A percentile compares a stretch with the other conserved stretches of the same genome.
These are phyloP conservation scores for Listronotus oregonensis DNA, from an alignment of 1,140 invertebrate species.

Conservation along the genomic window DNA sequence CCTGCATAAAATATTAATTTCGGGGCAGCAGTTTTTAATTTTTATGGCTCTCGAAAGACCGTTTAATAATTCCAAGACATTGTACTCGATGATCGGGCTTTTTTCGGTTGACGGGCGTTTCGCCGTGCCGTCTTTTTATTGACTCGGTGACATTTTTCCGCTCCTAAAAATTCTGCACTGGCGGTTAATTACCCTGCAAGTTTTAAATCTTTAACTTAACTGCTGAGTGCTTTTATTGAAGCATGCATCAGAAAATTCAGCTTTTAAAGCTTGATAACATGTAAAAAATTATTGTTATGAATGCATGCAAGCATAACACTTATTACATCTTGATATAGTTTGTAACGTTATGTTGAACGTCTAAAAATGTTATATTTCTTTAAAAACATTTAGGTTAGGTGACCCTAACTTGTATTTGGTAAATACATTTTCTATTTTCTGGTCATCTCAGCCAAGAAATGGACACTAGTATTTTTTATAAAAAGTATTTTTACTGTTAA, in stretches of 20 bases:
- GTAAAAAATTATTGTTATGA: too few species aligned
- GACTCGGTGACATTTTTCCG: constrained; percentile 59
- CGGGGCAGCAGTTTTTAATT: constrained; percentile 36
- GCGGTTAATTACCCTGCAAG: constrained; percentile 56
- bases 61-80: constrained; percentile 41
- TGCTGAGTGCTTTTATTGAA: constrained; percentile 2
- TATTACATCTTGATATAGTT: too few species aligned
- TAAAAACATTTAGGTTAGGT: too few species aligned
- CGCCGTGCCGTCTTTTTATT: constrained; percentile 61
- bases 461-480: too few species aligned
- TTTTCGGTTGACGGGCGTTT: constrained; percentile 44
- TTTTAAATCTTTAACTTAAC: constrained; percentile 48
- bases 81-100: constrained; percentile 39
- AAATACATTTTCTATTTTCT: too few species aligned
- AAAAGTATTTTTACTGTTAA: too few species aligned
- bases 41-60: constrained; percentile 39
- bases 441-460: too few species aligned
- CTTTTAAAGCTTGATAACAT: too few species aligned
- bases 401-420: too few species aligned
- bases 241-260: background rate
- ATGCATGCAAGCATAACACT: too few species aligned
- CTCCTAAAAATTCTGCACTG: constrained; percentile 50
- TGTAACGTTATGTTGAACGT: too few species aligned
- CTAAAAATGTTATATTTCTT: too few species aligned
- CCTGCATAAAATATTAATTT: constrained; percentile 33